A percentile compares a stretch with the other conserved stretches of the same genome.
These are phyloP conservation scores for Acanthoscelides obtectus DNA, from an alignment of 2,888 invertebrate species.

Conservation along the genomic window DNA sequence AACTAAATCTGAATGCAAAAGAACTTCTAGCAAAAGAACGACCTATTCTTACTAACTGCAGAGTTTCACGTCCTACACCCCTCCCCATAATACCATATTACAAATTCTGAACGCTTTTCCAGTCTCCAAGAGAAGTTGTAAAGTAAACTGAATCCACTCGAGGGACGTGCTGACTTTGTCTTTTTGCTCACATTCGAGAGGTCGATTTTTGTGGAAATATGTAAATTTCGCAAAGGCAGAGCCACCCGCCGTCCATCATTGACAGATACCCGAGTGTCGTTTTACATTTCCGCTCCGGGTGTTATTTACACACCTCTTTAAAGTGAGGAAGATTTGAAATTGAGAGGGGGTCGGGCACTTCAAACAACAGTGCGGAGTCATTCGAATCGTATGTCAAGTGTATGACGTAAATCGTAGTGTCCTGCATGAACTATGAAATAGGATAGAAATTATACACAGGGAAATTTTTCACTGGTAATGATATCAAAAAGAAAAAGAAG, in stretches of 20 bases:
- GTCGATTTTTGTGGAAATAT: conserved; percentile 47
- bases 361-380: not conserved
- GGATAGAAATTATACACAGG: too few relatives aligned
- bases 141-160: conserved; percentile 42
- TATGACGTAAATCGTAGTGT: not conserved
- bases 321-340: not conserved
- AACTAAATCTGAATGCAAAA: too few relatives aligned
- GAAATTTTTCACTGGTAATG: too few relatives aligned
- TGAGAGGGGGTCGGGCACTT: not conserved
- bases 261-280: conserved; percentile 28
- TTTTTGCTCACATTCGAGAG: conserved; percentile 33
- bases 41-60: too few relatives aligned
- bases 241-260: conserved; percentile 37
- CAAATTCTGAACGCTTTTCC: not conserved
- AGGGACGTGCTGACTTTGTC: conserved; percentile 41
- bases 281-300: conserved; percentile 4
- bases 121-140: conserved; percentile 9
- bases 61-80: not conserved
- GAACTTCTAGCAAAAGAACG: too few relatives aligned
- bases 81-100: not conserved
- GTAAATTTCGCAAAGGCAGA: conserved; percentile 42
- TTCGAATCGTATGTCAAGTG: not conserved
- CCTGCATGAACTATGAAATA: not conserved
- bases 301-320: conserved; percentile 9
- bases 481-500: too few relatives aligned